Evolutionary conservation across 2,113 vertebrate species (phyloP).

Genomic region (Todiramphus chloris): DNA sequence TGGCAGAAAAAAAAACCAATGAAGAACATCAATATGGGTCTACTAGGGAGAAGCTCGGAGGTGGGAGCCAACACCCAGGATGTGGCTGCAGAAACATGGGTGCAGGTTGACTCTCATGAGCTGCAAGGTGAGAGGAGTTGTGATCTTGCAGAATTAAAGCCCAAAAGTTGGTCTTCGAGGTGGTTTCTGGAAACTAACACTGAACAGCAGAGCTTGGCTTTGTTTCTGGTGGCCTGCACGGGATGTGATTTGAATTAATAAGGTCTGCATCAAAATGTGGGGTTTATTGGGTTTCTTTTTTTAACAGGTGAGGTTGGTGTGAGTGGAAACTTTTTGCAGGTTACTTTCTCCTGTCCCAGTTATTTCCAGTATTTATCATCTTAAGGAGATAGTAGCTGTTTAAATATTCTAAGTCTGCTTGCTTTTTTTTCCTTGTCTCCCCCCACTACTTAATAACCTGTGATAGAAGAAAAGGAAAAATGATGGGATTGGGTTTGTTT

Average conservation of each 20-base stretch:
- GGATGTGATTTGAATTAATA: neutral
- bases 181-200: neutral
- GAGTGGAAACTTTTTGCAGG: neutral
- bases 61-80: neutral
- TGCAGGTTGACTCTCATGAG: neutral
- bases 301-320: neutral
- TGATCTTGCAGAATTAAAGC: neutral
- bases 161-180: neutral
- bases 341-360: neutral
- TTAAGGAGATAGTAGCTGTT: neutral
- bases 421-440: neutral
- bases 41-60: rapidly evolving
- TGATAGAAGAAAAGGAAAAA: neutral
- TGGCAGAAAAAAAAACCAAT: neutral
- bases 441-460: neutral
- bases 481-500: neutral
- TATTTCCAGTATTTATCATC: neutral
- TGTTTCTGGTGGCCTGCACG: neutral
- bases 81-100: neutral
- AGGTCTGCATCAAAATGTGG: neutral
- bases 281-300: neutral
- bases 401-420: neutral
- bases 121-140: neutral
- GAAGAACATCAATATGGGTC: neutral
- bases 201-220: neutral